Conservation (phyloP, 2,113 vertebrate species). For the Rhynchomys soricoides region DNA sequence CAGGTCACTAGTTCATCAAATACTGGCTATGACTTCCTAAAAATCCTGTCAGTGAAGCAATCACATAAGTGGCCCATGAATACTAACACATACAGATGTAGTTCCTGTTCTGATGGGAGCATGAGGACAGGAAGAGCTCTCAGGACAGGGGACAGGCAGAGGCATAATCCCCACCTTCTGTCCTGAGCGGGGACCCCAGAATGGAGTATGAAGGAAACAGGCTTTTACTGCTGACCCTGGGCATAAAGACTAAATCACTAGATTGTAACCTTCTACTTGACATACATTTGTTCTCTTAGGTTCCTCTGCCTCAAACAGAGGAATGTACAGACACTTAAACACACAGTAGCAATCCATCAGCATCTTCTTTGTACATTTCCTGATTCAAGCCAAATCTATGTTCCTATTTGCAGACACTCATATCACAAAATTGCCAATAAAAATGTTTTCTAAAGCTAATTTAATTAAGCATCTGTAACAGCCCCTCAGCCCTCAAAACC, state of each 20-base stretch:
- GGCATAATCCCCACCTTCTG: not conserved
- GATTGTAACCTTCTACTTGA: not conserved
- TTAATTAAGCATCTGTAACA: not conserved
- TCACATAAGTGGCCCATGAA: not conserved
- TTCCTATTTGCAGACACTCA: not conserved
- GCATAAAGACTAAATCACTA: not conserved
- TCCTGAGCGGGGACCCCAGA: not conserved
- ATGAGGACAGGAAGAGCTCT: not conserved
- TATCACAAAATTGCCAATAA: not conserved
- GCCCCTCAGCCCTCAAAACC: too few species aligned
- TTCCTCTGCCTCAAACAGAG: not conserved
- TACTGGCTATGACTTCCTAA: not conserved
- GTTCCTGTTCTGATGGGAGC: not conserved
- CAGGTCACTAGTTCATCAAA: not conserved
- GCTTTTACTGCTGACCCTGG: not conserved
- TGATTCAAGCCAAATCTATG: not conserved
- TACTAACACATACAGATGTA: not conserved
- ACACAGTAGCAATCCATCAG: not conserved
- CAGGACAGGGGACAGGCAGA: not conserved
- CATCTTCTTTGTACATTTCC: not conserved
- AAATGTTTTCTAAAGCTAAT: not conserved
- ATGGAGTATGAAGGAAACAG: fast-evolving
- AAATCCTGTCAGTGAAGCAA: not conserved
- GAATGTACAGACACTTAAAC: fast-evolving
- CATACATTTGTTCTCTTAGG: not conserved